These are phyloP conservation scores for Apis mellifera DNA, from an alignment of 1,140 invertebrate species.

Conservation along the genomic window DNA sequence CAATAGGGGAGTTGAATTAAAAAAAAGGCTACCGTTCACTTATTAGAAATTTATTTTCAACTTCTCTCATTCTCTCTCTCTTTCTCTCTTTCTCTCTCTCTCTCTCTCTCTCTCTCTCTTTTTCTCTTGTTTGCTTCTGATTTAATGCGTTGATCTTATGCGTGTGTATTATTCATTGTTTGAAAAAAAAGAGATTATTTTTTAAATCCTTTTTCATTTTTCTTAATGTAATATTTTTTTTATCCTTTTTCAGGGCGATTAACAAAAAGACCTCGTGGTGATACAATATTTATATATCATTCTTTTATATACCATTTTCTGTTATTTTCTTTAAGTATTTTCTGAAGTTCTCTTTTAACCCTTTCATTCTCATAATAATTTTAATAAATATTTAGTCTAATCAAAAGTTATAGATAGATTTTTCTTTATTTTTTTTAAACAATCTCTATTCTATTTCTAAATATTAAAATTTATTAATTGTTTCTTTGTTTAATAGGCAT, in stretches of 20 bases:
- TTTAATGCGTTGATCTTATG: background rate
- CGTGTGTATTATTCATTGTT: background rate
- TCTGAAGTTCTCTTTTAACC: background rate
- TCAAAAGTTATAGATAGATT: background rate
- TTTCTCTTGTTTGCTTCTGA: background rate
- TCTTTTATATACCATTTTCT: background rate
- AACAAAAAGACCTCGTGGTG: background rate
- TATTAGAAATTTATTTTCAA: conserved; percentile 56
- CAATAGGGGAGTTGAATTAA: conserved; percentile 69
- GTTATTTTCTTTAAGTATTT: background rate
- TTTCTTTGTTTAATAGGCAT: background rate
- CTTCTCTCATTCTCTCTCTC: background rate
- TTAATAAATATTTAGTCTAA: no score
- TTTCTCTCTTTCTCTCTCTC: background rate
- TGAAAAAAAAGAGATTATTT: background rate
- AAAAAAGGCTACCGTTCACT: conserved; percentile 54
- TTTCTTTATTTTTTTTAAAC: background rate
- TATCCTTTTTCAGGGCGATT: background rate
- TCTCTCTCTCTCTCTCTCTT: background rate
- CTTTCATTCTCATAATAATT: background rate
- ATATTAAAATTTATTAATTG: background rate
- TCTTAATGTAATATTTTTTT: background rate
- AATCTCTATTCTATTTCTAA: no score
- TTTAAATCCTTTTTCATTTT: background rate
- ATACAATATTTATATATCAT: background rate